Evolutionary conservation across 2,797 vertebrate genomes (phyloP).

Genomic region (Anas bahamensis): DNA sequence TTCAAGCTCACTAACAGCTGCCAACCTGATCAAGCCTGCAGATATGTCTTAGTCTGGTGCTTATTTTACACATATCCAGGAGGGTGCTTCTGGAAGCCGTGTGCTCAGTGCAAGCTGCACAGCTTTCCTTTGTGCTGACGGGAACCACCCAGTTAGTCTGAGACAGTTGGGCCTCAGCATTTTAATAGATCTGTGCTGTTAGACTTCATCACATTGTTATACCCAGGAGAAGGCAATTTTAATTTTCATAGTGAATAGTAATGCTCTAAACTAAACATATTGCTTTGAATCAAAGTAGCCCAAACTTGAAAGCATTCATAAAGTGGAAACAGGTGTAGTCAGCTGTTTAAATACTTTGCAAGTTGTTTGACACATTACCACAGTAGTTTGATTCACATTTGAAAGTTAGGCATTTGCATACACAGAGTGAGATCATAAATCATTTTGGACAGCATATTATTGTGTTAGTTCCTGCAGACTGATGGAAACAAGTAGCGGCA

Average conservation of each 20-base stretch:
- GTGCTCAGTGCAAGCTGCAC: background rate
- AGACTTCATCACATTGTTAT: background rate
- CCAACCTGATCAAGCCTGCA: background rate
- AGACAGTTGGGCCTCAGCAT: background rate
- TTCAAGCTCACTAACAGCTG: background rate
- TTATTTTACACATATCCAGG: background rate
- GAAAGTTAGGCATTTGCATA: conserved; percentile 76
- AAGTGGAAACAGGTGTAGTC: conserved; percentile 82
- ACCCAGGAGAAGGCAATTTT: conserved; percentile 38
- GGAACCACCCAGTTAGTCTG: conserved; percentile 23
- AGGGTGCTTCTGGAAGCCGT: background rate
- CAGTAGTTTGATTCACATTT: conserved; percentile 76
- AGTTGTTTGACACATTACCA: conserved; percentile 76
- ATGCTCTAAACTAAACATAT: conserved; percentile 59
- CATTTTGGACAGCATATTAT: conserved; percentile 75
- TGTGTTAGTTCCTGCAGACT: conserved; percentile 54
- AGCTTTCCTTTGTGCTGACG: background rate
- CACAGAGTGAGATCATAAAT: conserved; percentile 79
- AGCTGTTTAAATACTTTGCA: conserved; percentile 75
- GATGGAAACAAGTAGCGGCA: conserved; percentile 60
- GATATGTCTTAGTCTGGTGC: background rate
- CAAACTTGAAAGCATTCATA: conserved; percentile 75
- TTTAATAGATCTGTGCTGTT: background rate
- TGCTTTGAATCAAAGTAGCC: conserved; percentile 73
- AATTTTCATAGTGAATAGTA: conserved; percentile 69